Conservation (phyloP, 53 echinoderm and acorn worm species). For the Mesocentrotus franciscanus region DNA sequence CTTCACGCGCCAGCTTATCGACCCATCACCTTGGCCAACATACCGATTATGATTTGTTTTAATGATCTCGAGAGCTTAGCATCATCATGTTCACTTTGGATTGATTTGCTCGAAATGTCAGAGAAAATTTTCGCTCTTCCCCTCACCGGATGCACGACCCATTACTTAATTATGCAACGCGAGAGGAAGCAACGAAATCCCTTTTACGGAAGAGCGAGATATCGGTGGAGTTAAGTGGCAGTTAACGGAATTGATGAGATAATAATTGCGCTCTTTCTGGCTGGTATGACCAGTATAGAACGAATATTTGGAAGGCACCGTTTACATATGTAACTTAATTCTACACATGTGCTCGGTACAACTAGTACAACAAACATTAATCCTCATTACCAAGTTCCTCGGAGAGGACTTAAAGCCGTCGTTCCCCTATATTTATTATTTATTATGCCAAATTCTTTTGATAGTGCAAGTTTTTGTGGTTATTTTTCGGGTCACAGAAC, state of each 20-base stretch:
- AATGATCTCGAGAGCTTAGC: background rate
- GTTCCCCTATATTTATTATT: too few relatives aligned
- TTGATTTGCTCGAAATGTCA: conserved; percentile 52
- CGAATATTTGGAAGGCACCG: background rate
- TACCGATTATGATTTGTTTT: conserved; percentile 31
- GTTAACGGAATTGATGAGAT: conserved; percentile 62
- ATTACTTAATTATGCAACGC: conserved; percentile 62
- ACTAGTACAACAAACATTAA: too few relatives aligned
- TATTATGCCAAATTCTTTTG: too few relatives aligned
- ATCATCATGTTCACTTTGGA: conserved; percentile 37
- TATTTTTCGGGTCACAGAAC: too few relatives aligned
- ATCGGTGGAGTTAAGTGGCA: conserved; percentile 38
- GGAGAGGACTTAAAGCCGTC: too few relatives aligned
- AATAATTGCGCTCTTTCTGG: conserved; percentile 57
- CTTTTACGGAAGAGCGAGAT: conserved; percentile 7
- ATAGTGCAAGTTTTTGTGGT: too few relatives aligned
- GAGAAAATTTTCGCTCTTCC: conserved; percentile 63
- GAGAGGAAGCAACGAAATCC: conserved; percentile 42
- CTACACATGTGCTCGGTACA: too few relatives aligned
- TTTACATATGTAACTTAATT: conserved; percentile 10
- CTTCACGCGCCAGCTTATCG: background rate
- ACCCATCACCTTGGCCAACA: conserved; percentile 39
- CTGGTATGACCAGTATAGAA: conserved; percentile 18
- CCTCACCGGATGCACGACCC: conserved; percentile 57
- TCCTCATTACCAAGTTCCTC: too few relatives aligned